Conservation (phyloP, 2,113 vertebrate species). For the Neogobius melanostomus region DNA sequence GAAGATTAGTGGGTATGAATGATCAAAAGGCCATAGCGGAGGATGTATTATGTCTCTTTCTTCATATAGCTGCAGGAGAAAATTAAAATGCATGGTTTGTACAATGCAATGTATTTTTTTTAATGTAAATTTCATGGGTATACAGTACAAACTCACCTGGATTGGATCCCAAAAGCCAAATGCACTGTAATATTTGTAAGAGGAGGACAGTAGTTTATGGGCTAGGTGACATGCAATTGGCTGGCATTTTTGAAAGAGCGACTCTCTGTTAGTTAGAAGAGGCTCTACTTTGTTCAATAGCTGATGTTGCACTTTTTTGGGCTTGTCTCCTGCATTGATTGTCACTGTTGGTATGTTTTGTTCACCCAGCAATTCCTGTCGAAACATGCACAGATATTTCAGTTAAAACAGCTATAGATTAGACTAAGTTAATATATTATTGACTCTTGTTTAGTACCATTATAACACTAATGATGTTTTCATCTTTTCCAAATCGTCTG, state of each 20-base stretch:
- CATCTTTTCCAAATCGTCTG: slow-evolving; percentile 81
- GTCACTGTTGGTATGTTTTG: slow-evolving; percentile 75
- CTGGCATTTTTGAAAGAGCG: slow-evolving; percentile 89
- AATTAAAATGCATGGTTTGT: not conserved
- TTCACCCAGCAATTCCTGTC: slow-evolving; percentile 83
- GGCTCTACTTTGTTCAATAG: slow-evolving; percentile 78
- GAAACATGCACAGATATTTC: not conserved
- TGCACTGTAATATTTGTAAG: slow-evolving; percentile 84
- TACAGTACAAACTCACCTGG: slow-evolving; percentile 80
- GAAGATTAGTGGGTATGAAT: slow-evolving; percentile 82
- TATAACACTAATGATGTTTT: slow-evolving; percentile 64
- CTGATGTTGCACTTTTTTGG: slow-evolving; percentile 70
- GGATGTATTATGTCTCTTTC: slow-evolving; percentile 86
- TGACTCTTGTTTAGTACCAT: slow-evolving; percentile 63
- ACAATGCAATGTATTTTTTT: not conserved
- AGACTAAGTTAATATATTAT: not conserved
- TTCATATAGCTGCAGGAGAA: slow-evolving; percentile 70
- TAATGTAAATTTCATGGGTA: not conserved
- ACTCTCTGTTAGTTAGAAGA: slow-evolving; percentile 82
- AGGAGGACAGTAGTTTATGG: slow-evolving; percentile 79
- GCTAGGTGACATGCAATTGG: slow-evolving; percentile 78
- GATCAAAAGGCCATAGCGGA: slow-evolving; percentile 66
- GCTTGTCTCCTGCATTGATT: slow-evolving; percentile 74
- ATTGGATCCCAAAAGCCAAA: slow-evolving; percentile 91
- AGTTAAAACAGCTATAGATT: no score